Evolutionary conservation across 2,113 vertebrate species (phyloP).

Genomic region (Thryonomys swinderianus): DNA sequence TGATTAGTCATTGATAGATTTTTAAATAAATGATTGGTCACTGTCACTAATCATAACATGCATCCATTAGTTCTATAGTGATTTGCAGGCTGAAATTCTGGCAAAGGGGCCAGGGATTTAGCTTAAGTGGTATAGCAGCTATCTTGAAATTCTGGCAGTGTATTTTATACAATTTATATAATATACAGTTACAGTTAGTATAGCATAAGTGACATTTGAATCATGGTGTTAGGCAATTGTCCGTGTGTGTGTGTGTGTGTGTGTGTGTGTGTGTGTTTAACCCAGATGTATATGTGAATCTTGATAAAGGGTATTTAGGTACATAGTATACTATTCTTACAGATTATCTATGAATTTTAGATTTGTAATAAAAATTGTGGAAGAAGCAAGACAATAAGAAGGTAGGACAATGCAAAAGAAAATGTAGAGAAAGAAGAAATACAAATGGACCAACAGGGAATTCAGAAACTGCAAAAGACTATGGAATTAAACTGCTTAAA

Average conservation of each 20-base stretch:
- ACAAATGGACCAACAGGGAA: not conserved
- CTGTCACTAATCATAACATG: not conserved
- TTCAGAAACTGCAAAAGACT: not conserved
- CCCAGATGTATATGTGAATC: not conserved
- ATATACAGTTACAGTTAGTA: not conserved
- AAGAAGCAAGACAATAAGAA: not conserved
- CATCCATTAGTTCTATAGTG: not conserved
- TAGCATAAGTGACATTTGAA: conserved; percentile 24
- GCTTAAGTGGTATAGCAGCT: no score
- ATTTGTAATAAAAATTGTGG: conserved; percentile 5
- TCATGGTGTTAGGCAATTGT: not conserved
- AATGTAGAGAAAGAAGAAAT: conserved; percentile 22
- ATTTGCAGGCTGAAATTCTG: conserved; percentile 8
- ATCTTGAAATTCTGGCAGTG: not conserved
- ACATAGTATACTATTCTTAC: not conserved
- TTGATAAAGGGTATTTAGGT: not conserved
- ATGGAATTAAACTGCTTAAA: not conserved
- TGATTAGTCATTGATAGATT: not conserved
- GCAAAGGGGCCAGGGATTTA: no score
- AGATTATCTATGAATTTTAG: conserved; percentile 36
- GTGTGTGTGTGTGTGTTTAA: not conserved
- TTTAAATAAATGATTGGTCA: not conserved
- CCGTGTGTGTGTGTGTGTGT: not conserved
- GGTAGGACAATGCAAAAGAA: not conserved
- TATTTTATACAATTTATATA: no score